Conservation (phyloP, 2,797 vertebrate species). For the Argya squamiceps region DNA sequence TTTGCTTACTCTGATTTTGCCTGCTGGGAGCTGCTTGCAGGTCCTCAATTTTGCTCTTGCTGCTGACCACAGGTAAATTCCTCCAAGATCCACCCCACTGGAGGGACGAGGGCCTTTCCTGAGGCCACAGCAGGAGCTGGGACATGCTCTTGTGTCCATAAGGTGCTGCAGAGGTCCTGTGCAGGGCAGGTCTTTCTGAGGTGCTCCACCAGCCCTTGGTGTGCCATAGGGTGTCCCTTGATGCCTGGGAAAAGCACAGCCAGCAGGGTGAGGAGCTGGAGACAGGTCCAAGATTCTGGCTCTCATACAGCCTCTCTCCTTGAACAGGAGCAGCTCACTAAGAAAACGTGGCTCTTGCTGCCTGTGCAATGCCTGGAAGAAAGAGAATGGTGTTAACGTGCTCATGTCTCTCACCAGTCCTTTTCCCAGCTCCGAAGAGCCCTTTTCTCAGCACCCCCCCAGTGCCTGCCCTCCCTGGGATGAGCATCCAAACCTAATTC, state of each 20-base stretch:
- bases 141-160: rapidly evolving
- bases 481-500: not conserved
- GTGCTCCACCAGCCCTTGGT: rapidly evolving
- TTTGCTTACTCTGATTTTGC: not conserved
- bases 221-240: not conserved
- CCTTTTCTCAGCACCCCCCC: not conserved
- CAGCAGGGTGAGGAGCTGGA: not conserved
- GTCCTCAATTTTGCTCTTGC: not conserved
- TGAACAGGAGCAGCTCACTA: not conserved
- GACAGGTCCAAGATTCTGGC: not conserved
- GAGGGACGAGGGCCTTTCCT: rapidly evolving
- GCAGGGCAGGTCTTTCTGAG: rapidly evolving
- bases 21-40: not conserved
- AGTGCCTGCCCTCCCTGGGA: not conserved
- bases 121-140: not conserved
- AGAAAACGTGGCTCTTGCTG: not conserved
- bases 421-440: not conserved
- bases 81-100: not conserved
- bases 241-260: not conserved
- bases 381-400: not conserved
- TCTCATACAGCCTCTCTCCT: not conserved
- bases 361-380: not conserved
- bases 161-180: not conserved
- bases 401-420: not conserved
- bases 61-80: not conserved